Evolutionary conservation across 2,113 vertebrate species (phyloP), one percentile per base, ranked within the genome.

Genomic region (Calidris pygmaea): DNA sequence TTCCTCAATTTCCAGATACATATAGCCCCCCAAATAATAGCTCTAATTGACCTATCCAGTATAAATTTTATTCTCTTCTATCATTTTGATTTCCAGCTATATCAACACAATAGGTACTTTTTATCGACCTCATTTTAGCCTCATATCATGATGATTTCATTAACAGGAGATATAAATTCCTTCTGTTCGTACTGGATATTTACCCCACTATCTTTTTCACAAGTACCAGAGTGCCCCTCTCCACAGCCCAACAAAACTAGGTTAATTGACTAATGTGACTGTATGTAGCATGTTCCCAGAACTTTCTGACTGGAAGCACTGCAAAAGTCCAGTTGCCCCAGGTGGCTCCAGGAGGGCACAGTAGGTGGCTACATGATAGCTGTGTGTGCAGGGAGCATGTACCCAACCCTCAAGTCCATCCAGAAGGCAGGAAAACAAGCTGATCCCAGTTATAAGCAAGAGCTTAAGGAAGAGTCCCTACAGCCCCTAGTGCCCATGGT

Each of bases 371-470:
- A 26, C 18, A 19, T 4, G 16, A 71, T 6, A 66, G 30, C 21
- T 43, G 8, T 20, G 10, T 43, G 23, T 16, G 15, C 4, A 1
- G 5, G 62, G 18, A 87, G 32, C 55, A 55, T 1, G 1, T 4
- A 58, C 6, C 12, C 52, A 75, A 6, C 7, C 13, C 70, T 79
- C 43, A 32, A 74, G 27, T 22, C 19, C 60, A 74, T 6, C 13
- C 47, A 52, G 34, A 70, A 80, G 59, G 59, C 10, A 86, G 16
- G 30, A 58, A 62, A 86, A 24, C 18, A 72, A 76, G 35, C 9
- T 58, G 21, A 55, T 26, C 43, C 10, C 15, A n/a, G 32, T 56
- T 63, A 18, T 16, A 65, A 78, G 6, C 10, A 59, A 20, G 21
- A 76, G 14, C 14, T 7, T 30, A 41, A 84, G 32, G 72, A 37